phyloP scores from a whole-genome alignment of 2,888 invertebrate species.

The Eueremaeus valkanovi region DNA sequence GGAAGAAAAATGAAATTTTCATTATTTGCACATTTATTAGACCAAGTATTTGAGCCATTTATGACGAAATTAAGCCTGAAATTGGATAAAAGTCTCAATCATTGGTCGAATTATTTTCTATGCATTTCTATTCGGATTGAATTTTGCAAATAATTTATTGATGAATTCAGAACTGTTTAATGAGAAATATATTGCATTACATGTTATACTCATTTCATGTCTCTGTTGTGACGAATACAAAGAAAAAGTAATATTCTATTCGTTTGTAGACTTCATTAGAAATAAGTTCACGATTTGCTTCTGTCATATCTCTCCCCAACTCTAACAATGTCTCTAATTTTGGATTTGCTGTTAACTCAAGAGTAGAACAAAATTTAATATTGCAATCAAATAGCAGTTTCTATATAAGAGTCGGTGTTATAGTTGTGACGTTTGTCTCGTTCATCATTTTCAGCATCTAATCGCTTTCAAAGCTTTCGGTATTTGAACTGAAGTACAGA shows the following conservation, averaged over 20 bases:
- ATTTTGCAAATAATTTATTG: background rate
- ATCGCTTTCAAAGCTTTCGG: background rate
- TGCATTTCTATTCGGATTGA: background rate
- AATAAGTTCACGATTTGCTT: background rate
- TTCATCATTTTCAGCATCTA: background rate
- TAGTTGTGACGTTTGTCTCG: background rate
- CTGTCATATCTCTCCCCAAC: background rate
- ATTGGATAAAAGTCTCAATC: background rate
- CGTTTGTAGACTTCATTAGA: background rate
- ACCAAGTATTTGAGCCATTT: background rate
- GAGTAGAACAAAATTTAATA: conserved; percentile 15
- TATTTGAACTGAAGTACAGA: background rate
- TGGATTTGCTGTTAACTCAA: background rate
- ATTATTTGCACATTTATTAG: background rate
- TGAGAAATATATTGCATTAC: background rate
- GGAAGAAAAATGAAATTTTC: background rate
- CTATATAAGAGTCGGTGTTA: background rate
- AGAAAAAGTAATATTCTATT: background rate
- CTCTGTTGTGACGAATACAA: background rate
- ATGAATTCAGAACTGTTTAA: background rate
- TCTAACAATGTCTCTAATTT: conserved; percentile 16
- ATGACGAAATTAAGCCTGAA: background rate
- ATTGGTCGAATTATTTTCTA: background rate
- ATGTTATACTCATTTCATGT: background rate
- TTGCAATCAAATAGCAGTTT: background rate